A percentile compares a stretch with the other conserved stretches of the same genome.
phyloP scores from a whole-genome alignment of 2,797 vertebrate genomes.

The Aldrovandia affinis region DNA sequence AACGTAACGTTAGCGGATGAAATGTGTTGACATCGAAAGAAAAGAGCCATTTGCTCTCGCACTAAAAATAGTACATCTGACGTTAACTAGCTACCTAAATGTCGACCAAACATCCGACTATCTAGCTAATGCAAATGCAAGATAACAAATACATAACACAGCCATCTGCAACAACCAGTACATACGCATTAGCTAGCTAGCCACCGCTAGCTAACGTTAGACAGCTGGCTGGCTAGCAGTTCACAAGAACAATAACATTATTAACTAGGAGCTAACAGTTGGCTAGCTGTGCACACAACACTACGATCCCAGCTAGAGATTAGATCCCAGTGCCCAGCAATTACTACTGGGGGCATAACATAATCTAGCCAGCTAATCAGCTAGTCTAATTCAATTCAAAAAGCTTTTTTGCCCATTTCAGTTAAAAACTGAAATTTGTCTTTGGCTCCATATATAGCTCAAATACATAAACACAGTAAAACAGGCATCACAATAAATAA shows the following conservation, averaged over 20 bases:
- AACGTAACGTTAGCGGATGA: neutral
- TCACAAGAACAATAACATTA: neutral
- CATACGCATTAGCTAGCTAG: slow-evolving; percentile 20
- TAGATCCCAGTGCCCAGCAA: neutral
- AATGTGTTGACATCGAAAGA: slow-evolving; percentile 1
- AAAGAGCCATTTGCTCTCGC: neutral
- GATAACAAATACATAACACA: neutral
- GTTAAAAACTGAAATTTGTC: too few species aligned
- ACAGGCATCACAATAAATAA: too few species aligned
- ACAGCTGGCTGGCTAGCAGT: neutral
- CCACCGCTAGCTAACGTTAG: slow-evolving; percentile 21
- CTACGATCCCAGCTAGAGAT: neutral
- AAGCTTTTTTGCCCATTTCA: too few species aligned
- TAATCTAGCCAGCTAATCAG: neutral
- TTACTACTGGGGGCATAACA: neutral
- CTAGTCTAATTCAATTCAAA: too few species aligned
- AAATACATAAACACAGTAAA: too few species aligned
- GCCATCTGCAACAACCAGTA: neutral
- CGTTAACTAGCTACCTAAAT: neutral
- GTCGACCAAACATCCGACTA: neutral
- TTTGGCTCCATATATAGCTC: too few species aligned
- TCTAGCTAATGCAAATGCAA: neutral
- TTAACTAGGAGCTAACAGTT: neutral
- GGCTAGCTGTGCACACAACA: neutral
- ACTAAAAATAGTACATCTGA: neutral